Evolutionary conservation across 2,888 invertebrate species (phyloP).

Genomic region (Imbricaverruca yamaguchii): DNA sequence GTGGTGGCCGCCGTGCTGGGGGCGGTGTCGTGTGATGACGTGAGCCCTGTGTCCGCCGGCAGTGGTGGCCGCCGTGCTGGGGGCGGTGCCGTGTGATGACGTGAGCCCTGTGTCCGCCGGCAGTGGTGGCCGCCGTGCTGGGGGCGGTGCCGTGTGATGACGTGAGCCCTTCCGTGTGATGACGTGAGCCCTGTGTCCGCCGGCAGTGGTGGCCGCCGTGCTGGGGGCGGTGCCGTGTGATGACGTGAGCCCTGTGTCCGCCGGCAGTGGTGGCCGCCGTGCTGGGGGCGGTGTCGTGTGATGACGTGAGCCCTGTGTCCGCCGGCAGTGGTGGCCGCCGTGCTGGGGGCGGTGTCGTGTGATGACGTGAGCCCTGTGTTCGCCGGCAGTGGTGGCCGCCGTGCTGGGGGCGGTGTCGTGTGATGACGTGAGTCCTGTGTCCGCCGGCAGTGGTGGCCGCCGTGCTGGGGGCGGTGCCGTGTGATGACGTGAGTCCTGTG

Average conservation of each 20-base stretch:
- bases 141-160: slow-evolving; percentile 91
- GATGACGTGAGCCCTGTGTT: not conserved
- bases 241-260: not conserved
- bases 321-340: slow-evolving; percentile 70
- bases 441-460: no score
- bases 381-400: slow-evolving; percentile 40
- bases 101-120: slow-evolving; percentile 35
- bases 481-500: no score
- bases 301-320: not conserved
- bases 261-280: slow-evolving; percentile 75
- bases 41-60: slow-evolving; percentile 37
- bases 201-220: slow-evolving; percentile 75
- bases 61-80: slow-evolving; percentile 84
- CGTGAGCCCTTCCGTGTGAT: no score
- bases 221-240: slow-evolving; percentile 77
- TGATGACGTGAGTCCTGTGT: no score
- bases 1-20: slow-evolving; percentile 86
- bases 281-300: slow-evolving; percentile 77
- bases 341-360: slow-evolving; percentile 83
- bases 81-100: slow-evolving; percentile 65
- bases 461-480: no score
- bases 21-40: slow-evolving; percentile 61
- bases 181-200: not conserved
- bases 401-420: no score
- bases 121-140: slow-evolving; percentile 80